Base-by-base conservation (phyloP, 2,888 invertebrate genomes). In the Xestia xanthographa region DNA sequence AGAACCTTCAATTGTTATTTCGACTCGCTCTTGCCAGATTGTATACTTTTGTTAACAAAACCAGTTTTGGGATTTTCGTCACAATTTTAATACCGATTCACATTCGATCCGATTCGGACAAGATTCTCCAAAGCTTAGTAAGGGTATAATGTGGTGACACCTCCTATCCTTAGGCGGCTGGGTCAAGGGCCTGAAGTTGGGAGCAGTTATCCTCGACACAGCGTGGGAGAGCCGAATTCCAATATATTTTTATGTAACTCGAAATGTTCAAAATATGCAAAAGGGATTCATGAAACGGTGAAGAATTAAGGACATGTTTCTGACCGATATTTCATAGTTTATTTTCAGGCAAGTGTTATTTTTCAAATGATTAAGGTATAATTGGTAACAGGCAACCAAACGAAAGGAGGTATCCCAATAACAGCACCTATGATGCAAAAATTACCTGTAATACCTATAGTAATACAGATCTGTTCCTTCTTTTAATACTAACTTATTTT, bases 171-270 rank as follows among this genome's bases (percentile, higher is more conserved):
- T 63, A 60, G 53, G 11, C 22, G 56, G 69, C 29, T 26, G 58
- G 84, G 83, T 83, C 84, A 84, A 83, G 84, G 81, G 66, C 81
- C 84, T 84, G 50, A 60, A n/a, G 58, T 56, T 69, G 77, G 29
- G n/a, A 72, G 77, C 41, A 69, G 77, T 74, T 80, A 75, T 63
- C 77, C 77, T 81, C 84, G 71, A 68, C 70, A 80, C 43, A 66
- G 34, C 66, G 38, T 62, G 45, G 38, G 62, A 83, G 71, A 72
- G 72, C 20, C 17, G 53, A 71, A 79, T 66, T 56, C 60, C 53
- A 63, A 74, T 73, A 70, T 9, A 14, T 14, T 53, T 66, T 50
- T 22, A 65, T 45, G 70, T 56, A 53, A 60, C 11, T 38, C 8
- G 8, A 6, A 74, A 45, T 29, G 1, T 34, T 63, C 8, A 43